Conservation (phyloP, 2,113 vertebrate species). For the Excalfactoria chinensis region DNA sequence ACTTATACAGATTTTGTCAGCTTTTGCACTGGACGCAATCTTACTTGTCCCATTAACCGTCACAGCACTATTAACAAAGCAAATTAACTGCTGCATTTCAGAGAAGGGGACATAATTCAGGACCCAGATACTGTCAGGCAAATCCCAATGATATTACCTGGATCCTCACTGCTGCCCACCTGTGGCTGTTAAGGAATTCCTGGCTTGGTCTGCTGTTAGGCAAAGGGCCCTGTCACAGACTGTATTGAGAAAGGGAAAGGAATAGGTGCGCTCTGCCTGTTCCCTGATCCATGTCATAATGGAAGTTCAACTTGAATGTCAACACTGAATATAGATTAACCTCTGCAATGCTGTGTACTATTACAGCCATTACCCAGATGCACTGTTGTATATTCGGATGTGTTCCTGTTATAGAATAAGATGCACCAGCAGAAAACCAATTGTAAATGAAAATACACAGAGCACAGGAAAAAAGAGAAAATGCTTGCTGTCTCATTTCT, state of each 20-base stretch:
- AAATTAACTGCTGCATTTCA: not conserved
- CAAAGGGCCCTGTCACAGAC: not conserved
- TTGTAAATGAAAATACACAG: not conserved
- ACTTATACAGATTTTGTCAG: conserved; percentile 59
- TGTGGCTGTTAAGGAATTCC: not conserved
- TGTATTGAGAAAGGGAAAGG: not conserved
- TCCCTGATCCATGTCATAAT: rapidly evolving
- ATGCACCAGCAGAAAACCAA: not conserved
- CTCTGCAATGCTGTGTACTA: not conserved
- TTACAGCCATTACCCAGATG: not conserved
- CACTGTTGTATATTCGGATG: not conserved
- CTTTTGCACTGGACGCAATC: conserved; percentile 25
- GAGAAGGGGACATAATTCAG: not conserved
- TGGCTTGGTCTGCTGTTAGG: not conserved
- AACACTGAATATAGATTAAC: not conserved
- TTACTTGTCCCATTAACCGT: not conserved
- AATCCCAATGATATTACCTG: not conserved
- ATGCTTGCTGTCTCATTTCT: not conserved
- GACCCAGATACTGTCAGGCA: not conserved
- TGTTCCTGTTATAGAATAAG: not conserved
- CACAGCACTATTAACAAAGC: not conserved
- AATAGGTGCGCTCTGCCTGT: rapidly evolving
- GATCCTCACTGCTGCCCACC: not conserved
- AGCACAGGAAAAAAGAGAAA: not conserved
- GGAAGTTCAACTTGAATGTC: not conserved